Conservation (phyloP, 2,888 invertebrate species). For the Aromia moschata region DNA sequence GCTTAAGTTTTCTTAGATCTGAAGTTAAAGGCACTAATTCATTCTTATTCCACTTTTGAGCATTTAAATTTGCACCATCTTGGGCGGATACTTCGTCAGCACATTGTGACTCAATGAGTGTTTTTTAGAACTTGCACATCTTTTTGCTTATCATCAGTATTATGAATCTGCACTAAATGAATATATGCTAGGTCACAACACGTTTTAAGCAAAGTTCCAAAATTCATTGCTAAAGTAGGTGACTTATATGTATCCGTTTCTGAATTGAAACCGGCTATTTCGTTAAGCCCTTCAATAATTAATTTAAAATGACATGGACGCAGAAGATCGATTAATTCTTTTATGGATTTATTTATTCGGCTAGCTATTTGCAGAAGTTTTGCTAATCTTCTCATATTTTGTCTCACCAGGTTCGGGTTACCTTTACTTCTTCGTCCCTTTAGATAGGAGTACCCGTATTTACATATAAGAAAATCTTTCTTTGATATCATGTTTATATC, state of each 20-base stretch:
- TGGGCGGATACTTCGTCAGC: constrained; percentile 40
- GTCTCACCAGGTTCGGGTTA: constrained; percentile 34
- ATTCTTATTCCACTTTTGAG: background rate
- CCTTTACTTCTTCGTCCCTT: constrained; percentile 40
- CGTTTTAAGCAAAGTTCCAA: constrained; percentile 43
- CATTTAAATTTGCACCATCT: constrained; percentile 29
- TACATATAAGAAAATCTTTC: constrained; percentile 35
- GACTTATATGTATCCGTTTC: constrained; percentile 41
- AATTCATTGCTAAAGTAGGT: constrained; percentile 43
- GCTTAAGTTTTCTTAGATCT: constrained; percentile 2
- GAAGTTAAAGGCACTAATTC: background rate
- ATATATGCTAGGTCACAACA: constrained; percentile 42
- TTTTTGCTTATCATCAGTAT: constrained; percentile 31
- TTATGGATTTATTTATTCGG: background rate
- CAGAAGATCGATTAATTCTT: constrained; percentile 3
- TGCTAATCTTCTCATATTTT: constrained; percentile 34
- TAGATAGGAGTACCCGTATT: constrained; percentile 38
- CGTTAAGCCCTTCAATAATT: constrained; percentile 22
- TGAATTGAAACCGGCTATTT: constrained; percentile 37
- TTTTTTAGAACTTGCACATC: constrained; percentile 39
- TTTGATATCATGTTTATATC: constrained; percentile 31
- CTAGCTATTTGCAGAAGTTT: background rate
- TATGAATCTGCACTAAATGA: constrained; percentile 31
- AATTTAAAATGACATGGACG: background rate
- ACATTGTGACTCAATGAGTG: constrained; percentile 41